These are phyloP conservation scores for Acanthosepion lycidas DNA, from an alignment of 2,888 invertebrate species.

Conservation along the genomic window DNA sequence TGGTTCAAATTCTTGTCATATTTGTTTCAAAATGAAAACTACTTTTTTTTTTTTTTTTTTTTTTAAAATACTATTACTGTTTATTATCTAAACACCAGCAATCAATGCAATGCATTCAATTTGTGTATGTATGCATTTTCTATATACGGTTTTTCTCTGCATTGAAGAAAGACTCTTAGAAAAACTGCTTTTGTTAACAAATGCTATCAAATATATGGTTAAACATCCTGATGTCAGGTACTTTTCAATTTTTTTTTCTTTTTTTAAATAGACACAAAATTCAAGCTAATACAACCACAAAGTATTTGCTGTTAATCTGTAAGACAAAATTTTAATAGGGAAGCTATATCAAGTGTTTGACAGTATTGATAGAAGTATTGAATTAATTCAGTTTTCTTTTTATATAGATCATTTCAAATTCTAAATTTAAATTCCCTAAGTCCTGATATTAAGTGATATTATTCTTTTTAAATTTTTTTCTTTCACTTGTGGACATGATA, in stretches of 20 bases:
- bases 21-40: constrained; percentile 6
- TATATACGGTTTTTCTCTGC: background rate
- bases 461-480: background rate
- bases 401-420: background rate
- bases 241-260: background rate
- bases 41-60: background rate
- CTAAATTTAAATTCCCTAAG: too few relatives aligned
- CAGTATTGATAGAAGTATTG: background rate
- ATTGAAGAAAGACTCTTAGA: background rate
- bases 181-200: background rate
- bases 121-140: background rate
- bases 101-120: background rate
- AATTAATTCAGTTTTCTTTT: background rate
- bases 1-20: background rate
- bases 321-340: background rate
- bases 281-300: too few relatives aligned
- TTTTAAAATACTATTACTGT: background rate
- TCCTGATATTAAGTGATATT: too few relatives aligned
- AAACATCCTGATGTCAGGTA: background rate
- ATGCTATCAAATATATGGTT: background rate
- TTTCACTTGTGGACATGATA: background rate
- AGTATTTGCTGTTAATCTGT: background rate
- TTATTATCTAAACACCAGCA: background rate
- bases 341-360: background rate
- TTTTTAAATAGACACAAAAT: background rate